These are phyloP conservation scores for Gymnosoma rotundatum DNA, from an alignment of 2,888 invertebrate species.

Conservation along the genomic window DNA sequence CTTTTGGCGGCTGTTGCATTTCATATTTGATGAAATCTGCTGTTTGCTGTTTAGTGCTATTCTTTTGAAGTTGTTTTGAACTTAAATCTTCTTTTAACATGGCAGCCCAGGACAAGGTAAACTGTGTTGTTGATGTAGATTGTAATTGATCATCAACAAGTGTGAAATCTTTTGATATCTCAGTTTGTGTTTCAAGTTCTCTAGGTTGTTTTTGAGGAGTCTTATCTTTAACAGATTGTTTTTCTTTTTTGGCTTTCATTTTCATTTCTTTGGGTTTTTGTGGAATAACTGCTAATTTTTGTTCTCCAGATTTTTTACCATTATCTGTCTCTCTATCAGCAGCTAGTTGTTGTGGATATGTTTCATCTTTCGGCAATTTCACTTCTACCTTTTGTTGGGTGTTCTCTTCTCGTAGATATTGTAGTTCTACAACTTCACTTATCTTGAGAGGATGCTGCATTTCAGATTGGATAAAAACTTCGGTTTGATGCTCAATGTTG, in stretches of 20 bases:
- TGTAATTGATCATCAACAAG: neutral
- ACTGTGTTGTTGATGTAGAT: neutral
- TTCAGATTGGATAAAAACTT: constrained; percentile 8
- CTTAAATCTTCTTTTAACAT: constrained; percentile 51
- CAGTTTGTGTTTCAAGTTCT: neutral
- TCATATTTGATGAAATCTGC: constrained; percentile 9
- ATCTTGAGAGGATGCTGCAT: too few species aligned
- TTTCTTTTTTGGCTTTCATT: neutral
- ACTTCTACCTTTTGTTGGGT: neutral
- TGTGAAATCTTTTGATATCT: neutral
- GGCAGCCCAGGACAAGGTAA: constrained; percentile 55
- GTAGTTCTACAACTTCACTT: neutral
- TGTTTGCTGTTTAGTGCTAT: constrained; percentile 11
- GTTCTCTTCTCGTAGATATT: neutral
- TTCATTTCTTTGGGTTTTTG: neutral
- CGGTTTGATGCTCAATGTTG: constrained; percentile 1
- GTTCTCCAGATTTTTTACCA: too few species aligned
- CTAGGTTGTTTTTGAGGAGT: constrained; percentile 19
- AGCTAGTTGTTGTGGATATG: too few species aligned
- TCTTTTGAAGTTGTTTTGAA: neutral
- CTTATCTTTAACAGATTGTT: neutral
- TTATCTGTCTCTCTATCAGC: too few species aligned
- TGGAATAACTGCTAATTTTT: too few species aligned
- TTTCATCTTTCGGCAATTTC: neutral
- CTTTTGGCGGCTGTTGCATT: neutral